phyloP scores from a whole-genome alignment of 2,113 vertebrate genomes.

The Rhegmatorhina hoffmannsi region DNA sequence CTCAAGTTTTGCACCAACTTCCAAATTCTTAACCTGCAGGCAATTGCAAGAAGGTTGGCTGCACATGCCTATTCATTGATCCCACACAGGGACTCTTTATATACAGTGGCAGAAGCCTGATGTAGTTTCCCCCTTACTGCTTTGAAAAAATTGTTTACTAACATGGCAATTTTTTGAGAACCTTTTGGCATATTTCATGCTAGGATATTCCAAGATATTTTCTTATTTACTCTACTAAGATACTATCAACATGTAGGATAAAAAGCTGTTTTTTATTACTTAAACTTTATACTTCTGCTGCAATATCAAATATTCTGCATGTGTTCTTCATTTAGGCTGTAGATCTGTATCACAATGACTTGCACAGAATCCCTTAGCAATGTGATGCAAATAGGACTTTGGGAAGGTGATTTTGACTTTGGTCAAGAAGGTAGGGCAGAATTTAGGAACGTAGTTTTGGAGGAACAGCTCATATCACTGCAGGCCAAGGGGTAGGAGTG shows the following conservation, averaged over 20 bases:
- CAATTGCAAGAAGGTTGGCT: slow-evolving; percentile 74
- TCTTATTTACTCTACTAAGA: neutral
- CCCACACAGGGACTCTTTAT: neutral
- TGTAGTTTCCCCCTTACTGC: neutral
- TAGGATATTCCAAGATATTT: neutral
- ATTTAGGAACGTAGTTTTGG: neutral
- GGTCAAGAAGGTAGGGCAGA: neutral
- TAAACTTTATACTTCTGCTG: neutral
- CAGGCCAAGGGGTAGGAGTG: neutral
- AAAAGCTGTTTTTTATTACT: neutral
- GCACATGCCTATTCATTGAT: neutral
- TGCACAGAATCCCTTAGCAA: neutral
- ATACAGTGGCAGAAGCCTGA: neutral
- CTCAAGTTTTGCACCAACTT: slow-evolving; percentile 57
- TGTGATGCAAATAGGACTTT: neutral
- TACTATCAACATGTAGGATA: neutral
- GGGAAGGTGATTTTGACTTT: neutral
- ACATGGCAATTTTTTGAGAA: neutral
- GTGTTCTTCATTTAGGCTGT: neutral
- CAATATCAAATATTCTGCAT: neutral
- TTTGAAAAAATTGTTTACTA: neutral
- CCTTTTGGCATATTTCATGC: neutral
- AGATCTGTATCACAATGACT: neutral
- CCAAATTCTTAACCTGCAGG: slow-evolving; percentile 45
- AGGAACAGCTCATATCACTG: neutral